Conservation (phyloP, 2,113 vertebrate genomes). For the Oophaga pumilio region DNA sequence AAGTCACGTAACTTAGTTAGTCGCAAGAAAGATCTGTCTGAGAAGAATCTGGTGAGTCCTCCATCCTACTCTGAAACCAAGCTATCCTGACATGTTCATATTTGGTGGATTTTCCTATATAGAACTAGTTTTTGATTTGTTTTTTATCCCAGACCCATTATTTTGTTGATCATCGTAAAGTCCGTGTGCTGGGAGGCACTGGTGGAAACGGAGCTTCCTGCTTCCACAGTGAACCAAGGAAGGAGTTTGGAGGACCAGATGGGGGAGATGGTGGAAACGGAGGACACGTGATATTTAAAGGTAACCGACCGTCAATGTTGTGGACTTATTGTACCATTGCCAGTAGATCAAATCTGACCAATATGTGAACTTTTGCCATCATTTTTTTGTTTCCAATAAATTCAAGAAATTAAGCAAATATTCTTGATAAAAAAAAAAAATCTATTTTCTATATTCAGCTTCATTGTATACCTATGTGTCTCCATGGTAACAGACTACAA, state of each 20-base stretch:
- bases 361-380: neutral
- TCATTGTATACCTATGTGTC: neutral
- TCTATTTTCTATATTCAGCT: no score
- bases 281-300: constrained; percentile 86
- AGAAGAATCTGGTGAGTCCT: constrained; percentile 51
- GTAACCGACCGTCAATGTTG: constrained; percentile 63
- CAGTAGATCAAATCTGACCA: neutral
- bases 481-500: neutral
- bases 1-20: neutral
- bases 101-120: neutral
- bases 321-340: no score
- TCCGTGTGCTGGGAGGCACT: constrained; percentile 79
- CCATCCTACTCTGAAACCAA: neutral
- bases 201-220: constrained; percentile 82
- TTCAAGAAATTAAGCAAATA: no score
- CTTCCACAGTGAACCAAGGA: constrained; percentile 92
- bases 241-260: constrained; percentile 92
- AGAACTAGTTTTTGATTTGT: neutral
- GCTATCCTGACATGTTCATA: no score
- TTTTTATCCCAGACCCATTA: constrained; percentile 75
- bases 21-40: constrained; percentile 30
- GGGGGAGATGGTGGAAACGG: constrained; percentile 92
- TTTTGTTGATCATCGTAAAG: constrained; percentile 85
- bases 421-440: no score
- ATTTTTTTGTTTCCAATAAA: no score